Evolutionary conservation across 2,888 invertebrate species (phyloP), one percentile per base, ranked within the genome.

Genomic region (Rhingia campestris): DNA sequence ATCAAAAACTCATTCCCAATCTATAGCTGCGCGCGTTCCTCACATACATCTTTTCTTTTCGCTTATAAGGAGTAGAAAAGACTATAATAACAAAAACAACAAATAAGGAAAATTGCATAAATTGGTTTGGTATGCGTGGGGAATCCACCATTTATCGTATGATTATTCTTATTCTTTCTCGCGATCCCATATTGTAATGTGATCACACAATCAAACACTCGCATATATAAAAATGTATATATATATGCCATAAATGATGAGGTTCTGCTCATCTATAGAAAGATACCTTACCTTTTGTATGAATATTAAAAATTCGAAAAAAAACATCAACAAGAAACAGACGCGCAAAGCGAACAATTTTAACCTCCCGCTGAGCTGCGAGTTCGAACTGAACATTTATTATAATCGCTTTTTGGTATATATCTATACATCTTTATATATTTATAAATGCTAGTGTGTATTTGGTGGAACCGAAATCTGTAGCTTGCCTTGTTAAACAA

Each of bases 341-440:
- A 79, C 84, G 80, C 80, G 64, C 49, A 80, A 84, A 75, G 74
- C 84, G 66, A 84, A 84, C 22, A 80, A 84, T 80, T 74, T 84
- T 84, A 84, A 84, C 84, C 84, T 84, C 84, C 84, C 59, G 84
- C 84, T 84, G 84, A 84, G 84, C 66, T 33, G 67, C 61, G 79
- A 84, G 80, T 84, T 80, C 84, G 84, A 84, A 80, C 70, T 80
- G 84, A 84, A 80, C 84, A 80, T 84, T 84, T 84, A 84, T 84
- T 80, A 80, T 80, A 84, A 84, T 84, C 80, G 84, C 49, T 84
- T 80, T 75, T 84, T 70, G 64, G 79, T 82, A 51, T 70, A 47
- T 47, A 39, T 56, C 56, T 63, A 66, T 22, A 22, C 22, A 22
- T 43, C 35, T 35, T 39, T 76, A 53, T 53, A 33, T 58, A 56